These are phyloP conservation scores for Aphrocallistes beatrix DNA, from an alignment of 37 sponge, comb jelly and placozoan genomes.

Conservation along the genomic window DNA sequence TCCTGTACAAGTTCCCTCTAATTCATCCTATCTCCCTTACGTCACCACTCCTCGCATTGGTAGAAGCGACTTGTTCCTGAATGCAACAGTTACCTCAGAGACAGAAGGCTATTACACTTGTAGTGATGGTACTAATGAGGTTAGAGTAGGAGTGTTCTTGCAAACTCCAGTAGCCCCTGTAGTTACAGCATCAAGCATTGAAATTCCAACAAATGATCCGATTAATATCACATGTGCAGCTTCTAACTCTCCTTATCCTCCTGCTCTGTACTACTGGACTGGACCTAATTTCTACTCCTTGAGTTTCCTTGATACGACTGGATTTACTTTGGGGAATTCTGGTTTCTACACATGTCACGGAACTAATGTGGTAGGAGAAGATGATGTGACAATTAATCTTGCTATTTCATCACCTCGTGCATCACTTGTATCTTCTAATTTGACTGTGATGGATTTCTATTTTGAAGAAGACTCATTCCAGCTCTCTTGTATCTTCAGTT, in stretches of 20 bases:
- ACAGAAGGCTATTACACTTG: constrained; percentile 5
- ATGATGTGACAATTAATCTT: neutral
- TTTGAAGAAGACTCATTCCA: neutral
- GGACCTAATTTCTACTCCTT: neutral
- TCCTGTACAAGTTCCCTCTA: neutral
- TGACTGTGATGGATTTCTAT: neutral
- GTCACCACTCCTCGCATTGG: neutral
- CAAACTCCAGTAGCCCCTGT: neutral
- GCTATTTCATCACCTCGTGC: neutral
- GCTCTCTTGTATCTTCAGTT: neutral
- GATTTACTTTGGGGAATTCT: neutral
- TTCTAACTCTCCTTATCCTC: neutral
- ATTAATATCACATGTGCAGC: neutral
- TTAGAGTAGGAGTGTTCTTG: constrained; percentile 1
- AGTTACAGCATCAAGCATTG: neutral
- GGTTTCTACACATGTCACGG: neutral
- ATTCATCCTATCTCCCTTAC: neutral
- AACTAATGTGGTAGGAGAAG: neutral
- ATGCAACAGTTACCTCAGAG: neutral
- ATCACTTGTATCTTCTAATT: neutral
- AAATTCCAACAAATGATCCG: neutral
- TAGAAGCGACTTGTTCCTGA: neutral
- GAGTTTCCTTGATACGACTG: neutral
- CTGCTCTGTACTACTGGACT: neutral
- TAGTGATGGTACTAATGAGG: neutral